Base-by-base conservation (phyloP, 2,113 vertebrate genomes). In the Pleuronectes platessa region DNA sequence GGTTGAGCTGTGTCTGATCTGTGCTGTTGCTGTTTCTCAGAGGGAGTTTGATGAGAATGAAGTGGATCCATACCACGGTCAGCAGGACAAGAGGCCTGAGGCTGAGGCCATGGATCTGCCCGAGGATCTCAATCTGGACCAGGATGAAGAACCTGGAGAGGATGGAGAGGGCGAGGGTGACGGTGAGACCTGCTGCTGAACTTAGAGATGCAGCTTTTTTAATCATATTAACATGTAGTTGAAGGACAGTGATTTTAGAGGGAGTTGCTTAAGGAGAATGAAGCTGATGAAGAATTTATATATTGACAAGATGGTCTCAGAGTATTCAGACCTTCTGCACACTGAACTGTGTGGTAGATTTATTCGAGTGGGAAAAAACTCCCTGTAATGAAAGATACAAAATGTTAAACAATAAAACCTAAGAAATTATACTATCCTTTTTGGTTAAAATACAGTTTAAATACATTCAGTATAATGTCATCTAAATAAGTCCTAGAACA, bases 21-120 rank as follows among this genome's bases (percentile, higher is more conserved):
- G 5, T 12, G 0, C 20, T 42, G 12, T 62, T n/a, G 5, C 21
- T 64, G 23, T 49, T 26, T 71, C 15, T 45, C 84, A 99, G 98
- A 94, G 96, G 24, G 97, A 98, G 64, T 99, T 97, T 85, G 96
- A 99, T 88, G 97, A 99, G 71, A 96, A 97, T 0, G 98, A 98
- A 86, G 92, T 96, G 59, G 98, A 99, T 79, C 97, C 98, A 9
- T 98, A 97, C 68, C 96, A 98, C 3, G 96, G 96, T 69, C 94
- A 95, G 71, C 95, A 98, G 82, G 95, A 97, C 66, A 90, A 94
- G 58, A 93, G 93, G 55, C 92, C 93, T 2, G 96, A 98, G 78
- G 66, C 96, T 0, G 97, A 99, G 72, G 91, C 96, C 75, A 93
- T 99, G 88, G 95, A 99, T 26, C 95, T 99, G 69, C 97, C 97